Evolutionary conservation across 2,888 invertebrate species (phyloP), one percentile per base, ranked within the genome.

Genomic region (Protophormia terraenovae): DNA sequence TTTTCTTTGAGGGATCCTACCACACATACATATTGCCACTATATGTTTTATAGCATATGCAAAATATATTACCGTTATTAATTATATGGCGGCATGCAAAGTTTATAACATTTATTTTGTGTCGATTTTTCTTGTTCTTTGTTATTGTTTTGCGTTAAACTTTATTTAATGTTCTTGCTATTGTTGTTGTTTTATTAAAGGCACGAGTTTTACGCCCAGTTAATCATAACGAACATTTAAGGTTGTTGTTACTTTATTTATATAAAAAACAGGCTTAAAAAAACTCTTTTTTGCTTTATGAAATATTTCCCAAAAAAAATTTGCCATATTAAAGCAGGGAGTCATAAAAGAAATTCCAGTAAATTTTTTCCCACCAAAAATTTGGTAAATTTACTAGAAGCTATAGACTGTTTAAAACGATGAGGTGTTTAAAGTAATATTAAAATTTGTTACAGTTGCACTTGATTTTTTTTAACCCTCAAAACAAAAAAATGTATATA

Each of bases 11-110:
- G 41, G 45, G 4, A 67, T 19, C 53, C 27, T 27, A 41, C 47
- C 62, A 66, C 55, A 66, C 67, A 24, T 4, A 1, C 47, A 6
- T 19, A 19, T 12, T 12, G 4, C 29, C 27, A 16, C 6, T 45
- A 6, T 45, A 50, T 14, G 24, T 47, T 35, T 58, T 19, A 50
- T 24, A 80, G 47, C 67, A 84, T 86, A 86, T 87, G 87, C 86
- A 86, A 87, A 88, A 88, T 87, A 87, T 86, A 88, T 88, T 87
- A 87, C 87, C 87, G 86, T 88, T 88, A 88, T 88, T 88, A 88
- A 87, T 88, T 87, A 87, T 87, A 86, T 85, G 85, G 84, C 87
- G 86, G 87, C 88, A 88, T 87, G 88, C 88, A 84, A 88, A 80
- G 80, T 83, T 87, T 84, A 85, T 86, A 84, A 86, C 82, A 86